A percentile compares a stretch with the other conserved stretches of the same genome.
Conservation (phyloP, 2,113 vertebrate genomes). For the Cairina moschata region DNA sequence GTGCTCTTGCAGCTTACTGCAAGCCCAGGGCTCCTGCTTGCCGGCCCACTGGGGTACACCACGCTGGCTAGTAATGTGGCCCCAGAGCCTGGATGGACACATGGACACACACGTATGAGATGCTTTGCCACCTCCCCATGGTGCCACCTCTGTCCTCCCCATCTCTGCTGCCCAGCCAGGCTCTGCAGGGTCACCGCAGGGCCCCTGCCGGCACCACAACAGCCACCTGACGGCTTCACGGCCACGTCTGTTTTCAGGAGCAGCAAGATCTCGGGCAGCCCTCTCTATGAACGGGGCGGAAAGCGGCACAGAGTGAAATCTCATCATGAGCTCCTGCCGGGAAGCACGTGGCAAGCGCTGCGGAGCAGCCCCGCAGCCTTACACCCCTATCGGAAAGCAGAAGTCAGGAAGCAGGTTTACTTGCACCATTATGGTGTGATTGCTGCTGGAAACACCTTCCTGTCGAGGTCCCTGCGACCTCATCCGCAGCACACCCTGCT, state of each 20-base stretch:
- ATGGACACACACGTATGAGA: accelerated
- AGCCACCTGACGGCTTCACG: background rate
- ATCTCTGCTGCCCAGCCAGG: background rate
- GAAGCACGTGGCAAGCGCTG: background rate
- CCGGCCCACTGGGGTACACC: background rate
- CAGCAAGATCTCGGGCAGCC: background rate
- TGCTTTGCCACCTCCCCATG: background rate
- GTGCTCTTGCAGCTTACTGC: background rate
- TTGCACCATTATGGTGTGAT: background rate
- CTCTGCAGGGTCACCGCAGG: background rate
- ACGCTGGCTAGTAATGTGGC: background rate
- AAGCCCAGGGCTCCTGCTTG: background rate
- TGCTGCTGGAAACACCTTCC: conserved; percentile 19
- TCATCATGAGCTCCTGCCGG: background rate
- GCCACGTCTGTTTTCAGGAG: background rate
- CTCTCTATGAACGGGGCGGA: background rate
- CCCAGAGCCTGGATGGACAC: background rate
- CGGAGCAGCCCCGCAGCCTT: accelerated
- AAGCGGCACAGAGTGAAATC: conserved; percentile 26
- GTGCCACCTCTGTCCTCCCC: background rate
- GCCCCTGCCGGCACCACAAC: background rate
- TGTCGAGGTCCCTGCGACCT: background rate
- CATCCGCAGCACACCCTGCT: background rate
- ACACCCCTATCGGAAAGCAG: background rate
- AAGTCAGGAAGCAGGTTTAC: conserved; percentile 11